These are phyloP conservation scores for Parazoanthus atlanticus DNA, from an alignment of 92 coral and sea anemone species.

Conservation along the genomic window DNA sequence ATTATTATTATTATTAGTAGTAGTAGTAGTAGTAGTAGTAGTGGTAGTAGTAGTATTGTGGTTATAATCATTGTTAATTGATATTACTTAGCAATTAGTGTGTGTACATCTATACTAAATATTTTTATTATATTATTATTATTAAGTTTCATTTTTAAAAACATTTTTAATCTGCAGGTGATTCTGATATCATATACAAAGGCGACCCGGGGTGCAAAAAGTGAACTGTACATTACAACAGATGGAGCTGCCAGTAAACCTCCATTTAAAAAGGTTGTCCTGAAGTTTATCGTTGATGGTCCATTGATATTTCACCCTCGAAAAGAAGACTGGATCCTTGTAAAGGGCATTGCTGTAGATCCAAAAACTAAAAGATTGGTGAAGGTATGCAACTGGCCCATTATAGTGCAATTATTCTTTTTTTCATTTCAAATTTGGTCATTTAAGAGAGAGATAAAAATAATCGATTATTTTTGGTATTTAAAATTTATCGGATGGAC, in stretches of 20 bases:
- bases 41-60: too few species aligned
- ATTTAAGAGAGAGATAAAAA: not conserved
- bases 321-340: slow-evolving; percentile 76
- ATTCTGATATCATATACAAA: slow-evolving; percentile 69
- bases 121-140: not conserved
- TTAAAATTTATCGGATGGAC: too few species aligned
- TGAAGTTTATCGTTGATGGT: slow-evolving; percentile 63
- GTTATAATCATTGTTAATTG: too few species aligned
- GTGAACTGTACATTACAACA: slow-evolving; percentile 65
- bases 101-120: too few species aligned
- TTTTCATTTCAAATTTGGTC: not conserved
- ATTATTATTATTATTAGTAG: too few species aligned
- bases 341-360: slow-evolving; percentile 37
- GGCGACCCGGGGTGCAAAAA: slow-evolving; percentile 22
- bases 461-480: too few species aligned
- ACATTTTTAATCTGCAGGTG: slow-evolving; percentile 48
- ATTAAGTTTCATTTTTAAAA: not conserved
- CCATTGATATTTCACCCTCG: slow-evolving; percentile 81
- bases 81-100: too few species aligned
- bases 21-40: too few species aligned
- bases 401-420: not conserved
- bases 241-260: slow-evolving; percentile 67
- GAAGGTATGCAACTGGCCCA: not conserved
- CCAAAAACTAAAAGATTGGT: not conserved
- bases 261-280: slow-evolving; percentile 10